These are phyloP conservation scores for Drosophila triauraria DNA, from an alignment of 1,140 invertebrate species.

Conservation along the genomic window DNA sequence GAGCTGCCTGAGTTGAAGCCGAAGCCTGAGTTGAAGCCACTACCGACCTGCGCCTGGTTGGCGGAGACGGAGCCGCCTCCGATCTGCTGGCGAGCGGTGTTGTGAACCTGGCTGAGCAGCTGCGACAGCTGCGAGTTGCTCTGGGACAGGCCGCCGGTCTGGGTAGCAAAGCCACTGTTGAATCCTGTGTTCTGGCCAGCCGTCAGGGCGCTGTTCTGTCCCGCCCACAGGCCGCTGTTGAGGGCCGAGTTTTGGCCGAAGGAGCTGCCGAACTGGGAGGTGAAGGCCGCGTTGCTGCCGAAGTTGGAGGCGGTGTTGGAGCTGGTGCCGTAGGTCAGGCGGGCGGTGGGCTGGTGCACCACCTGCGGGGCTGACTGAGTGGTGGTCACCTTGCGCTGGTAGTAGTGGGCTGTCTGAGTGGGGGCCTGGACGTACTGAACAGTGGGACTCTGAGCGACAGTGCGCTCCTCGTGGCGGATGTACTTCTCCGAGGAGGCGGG, in stretches of 20 bases:
- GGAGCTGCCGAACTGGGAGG: slow-evolving; percentile 25
- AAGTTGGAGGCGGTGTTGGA: slow-evolving; percentile 40
- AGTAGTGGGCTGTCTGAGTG: slow-evolving; percentile 64
- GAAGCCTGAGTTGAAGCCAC: slow-evolving; percentile 13
- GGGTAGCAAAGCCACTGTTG: slow-evolving; percentile 39
- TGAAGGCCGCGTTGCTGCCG: slow-evolving; percentile 42
- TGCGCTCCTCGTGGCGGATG: slow-evolving; percentile 69
- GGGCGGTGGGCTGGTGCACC: slow-evolving; percentile 45
- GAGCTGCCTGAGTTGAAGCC: slow-evolving; percentile 51
- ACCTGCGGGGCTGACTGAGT: slow-evolving; percentile 55
- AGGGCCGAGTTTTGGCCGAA: slow-evolving; percentile 51
- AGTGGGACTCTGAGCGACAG: slow-evolving; percentile 53
- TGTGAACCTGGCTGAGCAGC: slow-evolving; percentile 62
- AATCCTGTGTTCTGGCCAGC: slow-evolving; percentile 42
- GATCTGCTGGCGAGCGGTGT: slow-evolving; percentile 58
- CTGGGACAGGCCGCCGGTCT: slow-evolving; percentile 27
- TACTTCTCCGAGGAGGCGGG: slow-evolving; percentile 69
- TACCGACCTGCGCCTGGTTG: slow-evolving; percentile 41
- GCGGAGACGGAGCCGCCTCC: slow-evolving; percentile 24
- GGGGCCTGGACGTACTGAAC: slow-evolving; percentile 53
- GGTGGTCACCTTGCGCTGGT: slow-evolving; percentile 66
- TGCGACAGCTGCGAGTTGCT: slow-evolving; percentile 50
- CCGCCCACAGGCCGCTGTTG: slow-evolving; percentile 22
- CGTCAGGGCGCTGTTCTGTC: slow-evolving; percentile 12
- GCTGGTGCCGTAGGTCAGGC: slow-evolving; percentile 36